Conservation (phyloP, 2,113 vertebrate genomes). For the Aspiorhynchus laticeps region DNA sequence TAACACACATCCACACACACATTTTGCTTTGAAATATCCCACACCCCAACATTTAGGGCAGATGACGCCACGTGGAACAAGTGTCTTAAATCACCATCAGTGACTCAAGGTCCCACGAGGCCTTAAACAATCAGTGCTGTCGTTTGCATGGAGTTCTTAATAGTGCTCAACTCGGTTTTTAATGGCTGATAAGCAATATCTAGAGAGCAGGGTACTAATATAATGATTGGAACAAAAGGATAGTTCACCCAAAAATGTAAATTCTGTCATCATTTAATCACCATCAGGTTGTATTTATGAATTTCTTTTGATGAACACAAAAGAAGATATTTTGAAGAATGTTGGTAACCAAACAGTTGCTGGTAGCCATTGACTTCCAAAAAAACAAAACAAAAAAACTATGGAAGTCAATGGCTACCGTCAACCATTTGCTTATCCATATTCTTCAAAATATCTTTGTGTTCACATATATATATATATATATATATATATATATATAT, state of each 20-base stretch:
- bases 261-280: too few species aligned
- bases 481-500: too few species aligned
- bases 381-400: too few species aligned
- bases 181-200: neutral
- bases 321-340: neutral
- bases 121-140: neutral
- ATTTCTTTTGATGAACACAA: neutral
- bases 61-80: neutral
- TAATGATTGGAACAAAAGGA: neutral
- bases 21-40: conserved; percentile 11
- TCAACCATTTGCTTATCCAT: too few species aligned
- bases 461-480: too few species aligned
- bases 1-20: conserved; percentile 1
- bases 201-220: neutral
- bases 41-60: conserved; percentile 23
- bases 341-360: neutral
- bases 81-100: conserved; percentile 8
- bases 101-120: neutral
- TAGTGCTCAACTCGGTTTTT: neutral
- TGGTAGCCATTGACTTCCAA: neutral
- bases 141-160: conserved; percentile 14
- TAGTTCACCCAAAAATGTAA: too few species aligned
- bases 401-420: too few species aligned
- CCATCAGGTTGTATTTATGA: neutral
- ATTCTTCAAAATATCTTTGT: too few species aligned